Conservation (phyloP, 2,888 invertebrate genomes). For the Myathropa florea region DNA sequence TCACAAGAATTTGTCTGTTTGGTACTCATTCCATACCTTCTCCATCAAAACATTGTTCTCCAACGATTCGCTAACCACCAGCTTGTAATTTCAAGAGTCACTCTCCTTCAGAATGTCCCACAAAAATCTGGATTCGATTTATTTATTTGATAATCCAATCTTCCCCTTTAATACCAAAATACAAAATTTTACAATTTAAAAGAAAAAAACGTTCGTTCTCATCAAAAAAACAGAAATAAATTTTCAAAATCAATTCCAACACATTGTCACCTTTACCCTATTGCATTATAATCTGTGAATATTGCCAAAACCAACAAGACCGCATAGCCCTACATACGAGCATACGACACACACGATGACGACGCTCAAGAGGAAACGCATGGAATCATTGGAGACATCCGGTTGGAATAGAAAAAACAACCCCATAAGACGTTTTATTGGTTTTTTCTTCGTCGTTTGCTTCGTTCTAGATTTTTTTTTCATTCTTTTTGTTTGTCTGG, state of each 20-base stretch:
- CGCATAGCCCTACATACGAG: background rate
- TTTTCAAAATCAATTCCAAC: background rate
- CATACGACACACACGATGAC: background rate
- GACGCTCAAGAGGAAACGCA: conserved; percentile 25
- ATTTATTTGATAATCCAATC: no score
- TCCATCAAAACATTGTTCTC: no score
- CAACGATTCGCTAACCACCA: no score
- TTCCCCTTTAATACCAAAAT: no score
- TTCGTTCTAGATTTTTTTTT: background rate
- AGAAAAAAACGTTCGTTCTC: no score
- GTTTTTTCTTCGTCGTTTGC: conserved; percentile 33
- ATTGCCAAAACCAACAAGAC: background rate
- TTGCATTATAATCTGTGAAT: conserved; percentile 10
- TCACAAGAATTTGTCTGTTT: no score
- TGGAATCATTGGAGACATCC: conserved; percentile 64
- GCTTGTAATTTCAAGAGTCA: no score
- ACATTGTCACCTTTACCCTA: conserved; percentile 10
- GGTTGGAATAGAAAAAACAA: conserved; percentile 47
- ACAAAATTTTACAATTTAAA: no score
- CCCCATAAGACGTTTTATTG: conserved; percentile 45
- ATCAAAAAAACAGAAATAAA: background rate
- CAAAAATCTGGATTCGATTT: no score
- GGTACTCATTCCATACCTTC: no score
- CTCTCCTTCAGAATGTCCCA: no score
- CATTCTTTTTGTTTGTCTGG: background rate